Conservation (phyloP, 2,888 invertebrate species). For the Pristionchus exspectatus region DNA sequence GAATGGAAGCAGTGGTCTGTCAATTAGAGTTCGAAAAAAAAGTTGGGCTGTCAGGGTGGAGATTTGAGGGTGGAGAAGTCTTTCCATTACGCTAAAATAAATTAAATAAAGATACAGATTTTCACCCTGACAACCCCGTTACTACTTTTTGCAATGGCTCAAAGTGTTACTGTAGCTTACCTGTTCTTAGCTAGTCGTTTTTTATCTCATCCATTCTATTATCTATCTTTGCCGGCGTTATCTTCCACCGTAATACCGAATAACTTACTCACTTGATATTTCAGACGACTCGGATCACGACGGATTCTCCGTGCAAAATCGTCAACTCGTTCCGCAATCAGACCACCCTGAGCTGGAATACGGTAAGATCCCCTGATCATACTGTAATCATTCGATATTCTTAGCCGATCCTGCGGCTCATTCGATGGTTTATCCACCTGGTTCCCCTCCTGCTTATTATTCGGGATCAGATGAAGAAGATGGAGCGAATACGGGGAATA, state of each 20-base stretch:
- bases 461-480: conserved; percentile 42
- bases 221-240: not conserved
- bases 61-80: not conserved
- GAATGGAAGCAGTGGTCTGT: conserved; percentile 49
- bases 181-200: not conserved
- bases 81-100: not conserved
- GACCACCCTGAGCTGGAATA: conserved; percentile 34
- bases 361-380: not conserved
- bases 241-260: not conserved
- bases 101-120: not conserved
- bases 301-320: conserved; percentile 50
- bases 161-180: not conserved
- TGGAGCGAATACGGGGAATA: not conserved
- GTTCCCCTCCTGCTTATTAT: conserved; percentile 49
- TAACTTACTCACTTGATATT: not conserved
- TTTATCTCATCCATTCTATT: not conserved
- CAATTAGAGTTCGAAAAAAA: too few species aligned
- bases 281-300: conserved; percentile 46
- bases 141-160: not conserved
- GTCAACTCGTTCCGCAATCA: not conserved
- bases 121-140: not conserved
- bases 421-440: conserved; percentile 45
- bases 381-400: not conserved
- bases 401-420: not conserved
- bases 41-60: not conserved